Base-by-base conservation (phyloP, 2,113 vertebrate species). In the Tychaedon coryphoeus region DNA sequence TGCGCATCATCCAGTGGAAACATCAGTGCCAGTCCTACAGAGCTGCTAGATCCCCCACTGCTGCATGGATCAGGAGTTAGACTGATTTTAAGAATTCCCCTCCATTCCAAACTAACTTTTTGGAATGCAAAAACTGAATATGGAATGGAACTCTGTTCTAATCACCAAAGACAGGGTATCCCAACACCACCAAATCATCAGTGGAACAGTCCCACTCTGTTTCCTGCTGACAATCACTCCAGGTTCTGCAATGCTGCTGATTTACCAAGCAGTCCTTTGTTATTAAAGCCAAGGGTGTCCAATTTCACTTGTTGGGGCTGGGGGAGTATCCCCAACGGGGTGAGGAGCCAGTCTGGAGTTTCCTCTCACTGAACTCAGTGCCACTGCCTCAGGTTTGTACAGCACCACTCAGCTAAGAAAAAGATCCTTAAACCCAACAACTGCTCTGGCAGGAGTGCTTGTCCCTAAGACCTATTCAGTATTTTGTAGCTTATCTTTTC, bases 151-250 rank as follows among this genome's bases (percentile, higher is more conserved):
- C 25, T 22, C 13, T 1, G 45, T 75, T 57, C 76, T 64, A 60
- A 81, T 34, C 51, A 19, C 15, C 38, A 36, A 3, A 16, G 18
- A 8, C 6, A 18, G 0, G 2, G 0, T 5, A 28, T 14, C 42
- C 7, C 36, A 50, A 13, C 33, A 38, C 3, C 0, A 17, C 38
- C 34, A 40, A 24, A 28, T 5, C 65, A 10, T 12, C 16, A 2
- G 13, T 13, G 43, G 33, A 45, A 58, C 51, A 66, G 43, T 40
- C 50, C 47, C 48, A 5, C 1, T 0, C 10, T 13, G 25, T 7
- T 58, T 50, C 38, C 73, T 74, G 81, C 80, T 16, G 45, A 61
- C 9, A 10, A 16, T 1, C 65, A 24, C 22, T 5, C 25, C 19
- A 12, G 72, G 18, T 19, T 60, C 73, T 70, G 73, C 76, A 66